Evolutionary conservation across 2,113 vertebrate genomes (phyloP).

Genomic region (Carassius auratus): DNA sequence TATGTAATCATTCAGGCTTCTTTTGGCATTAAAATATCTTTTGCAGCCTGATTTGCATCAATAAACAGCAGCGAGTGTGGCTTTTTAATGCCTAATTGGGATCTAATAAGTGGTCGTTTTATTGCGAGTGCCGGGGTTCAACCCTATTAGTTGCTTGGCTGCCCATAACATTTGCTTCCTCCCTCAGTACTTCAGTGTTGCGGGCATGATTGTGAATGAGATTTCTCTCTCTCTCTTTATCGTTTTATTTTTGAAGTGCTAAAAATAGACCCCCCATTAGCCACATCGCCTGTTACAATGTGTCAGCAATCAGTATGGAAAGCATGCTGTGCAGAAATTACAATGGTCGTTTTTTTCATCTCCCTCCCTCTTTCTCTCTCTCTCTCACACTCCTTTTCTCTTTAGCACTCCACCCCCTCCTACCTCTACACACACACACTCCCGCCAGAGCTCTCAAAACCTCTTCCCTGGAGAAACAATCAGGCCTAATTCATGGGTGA

Average conservation of each 20-base stretch:
- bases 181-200: conserved; percentile 68
- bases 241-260: conserved; percentile 61
- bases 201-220: conserved; percentile 70
- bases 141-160: conserved; percentile 84
- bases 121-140: conserved; percentile 80
- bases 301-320: conserved; percentile 74
- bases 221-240: conserved; percentile 60
- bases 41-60: conserved; percentile 79
- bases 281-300: conserved; percentile 71
- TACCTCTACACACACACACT: background rate
- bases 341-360: conserved; percentile 74
- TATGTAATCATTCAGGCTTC: conserved; percentile 50
- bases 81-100: conserved; percentile 82
- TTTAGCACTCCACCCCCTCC: conserved; percentile 10
- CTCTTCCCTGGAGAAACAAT: conserved; percentile 53
- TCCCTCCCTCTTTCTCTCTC: conserved; percentile 57
- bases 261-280: conserved; percentile 78
- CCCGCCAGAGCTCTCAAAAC: conserved; percentile 41
- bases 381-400: conserved; percentile 36
- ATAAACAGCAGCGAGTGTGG: conserved; percentile 77
- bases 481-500: conserved; percentile 46
- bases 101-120: conserved; percentile 80
- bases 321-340: conserved; percentile 72
- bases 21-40: conserved; percentile 73
- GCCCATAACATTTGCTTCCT: conserved; percentile 79